Evolutionary conservation across 2,888 invertebrate species (phyloP).

Genomic region (Gymnocheta viridis): DNA sequence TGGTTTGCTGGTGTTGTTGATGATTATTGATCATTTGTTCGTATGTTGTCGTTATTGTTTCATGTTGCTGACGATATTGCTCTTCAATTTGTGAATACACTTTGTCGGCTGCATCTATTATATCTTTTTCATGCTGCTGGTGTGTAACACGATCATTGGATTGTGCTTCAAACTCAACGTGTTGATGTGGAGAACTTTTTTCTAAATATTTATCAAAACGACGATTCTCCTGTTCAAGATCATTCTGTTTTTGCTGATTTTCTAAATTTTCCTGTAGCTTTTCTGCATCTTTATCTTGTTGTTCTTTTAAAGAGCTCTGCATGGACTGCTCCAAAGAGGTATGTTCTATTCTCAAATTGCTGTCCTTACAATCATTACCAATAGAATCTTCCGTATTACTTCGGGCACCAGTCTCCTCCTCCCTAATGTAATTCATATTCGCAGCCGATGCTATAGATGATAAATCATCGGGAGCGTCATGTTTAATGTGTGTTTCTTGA

Average conservation of each 20-base stretch:
- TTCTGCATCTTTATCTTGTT: background rate
- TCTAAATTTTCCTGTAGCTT: constrained; percentile 6
- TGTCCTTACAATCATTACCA: background rate
- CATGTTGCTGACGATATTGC: constrained; percentile 55
- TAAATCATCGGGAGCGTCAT: background rate
- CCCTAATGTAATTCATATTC: background rate
- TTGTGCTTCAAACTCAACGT: constrained; percentile 17
- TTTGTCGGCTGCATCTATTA: constrained; percentile 54
- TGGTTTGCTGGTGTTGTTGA: constrained; percentile 18
- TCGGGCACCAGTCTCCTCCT: background rate
- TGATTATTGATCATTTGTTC: constrained; percentile 53
- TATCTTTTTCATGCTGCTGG: constrained; percentile 46
- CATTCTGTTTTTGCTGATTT: background rate
- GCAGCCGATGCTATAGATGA: background rate
- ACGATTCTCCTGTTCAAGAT: background rate
- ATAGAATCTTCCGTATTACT: constrained; percentile 2
- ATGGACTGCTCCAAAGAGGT: background rate
- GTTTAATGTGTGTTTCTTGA: background rate
- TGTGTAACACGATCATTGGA: background rate
- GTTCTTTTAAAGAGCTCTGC: background rate
- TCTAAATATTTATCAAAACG: constrained; percentile 37
- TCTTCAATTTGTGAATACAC: constrained; percentile 58
- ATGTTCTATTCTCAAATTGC: constrained; percentile 1
- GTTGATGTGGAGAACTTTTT: constrained; percentile 10
- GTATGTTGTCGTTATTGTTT: constrained; percentile 39